Percentiles rank a stretch among this genome's conserved stretches.
phyloP scores from a whole-genome alignment of 2,888 invertebrate genomes.

The Zaprionus obscuricornis region DNA sequence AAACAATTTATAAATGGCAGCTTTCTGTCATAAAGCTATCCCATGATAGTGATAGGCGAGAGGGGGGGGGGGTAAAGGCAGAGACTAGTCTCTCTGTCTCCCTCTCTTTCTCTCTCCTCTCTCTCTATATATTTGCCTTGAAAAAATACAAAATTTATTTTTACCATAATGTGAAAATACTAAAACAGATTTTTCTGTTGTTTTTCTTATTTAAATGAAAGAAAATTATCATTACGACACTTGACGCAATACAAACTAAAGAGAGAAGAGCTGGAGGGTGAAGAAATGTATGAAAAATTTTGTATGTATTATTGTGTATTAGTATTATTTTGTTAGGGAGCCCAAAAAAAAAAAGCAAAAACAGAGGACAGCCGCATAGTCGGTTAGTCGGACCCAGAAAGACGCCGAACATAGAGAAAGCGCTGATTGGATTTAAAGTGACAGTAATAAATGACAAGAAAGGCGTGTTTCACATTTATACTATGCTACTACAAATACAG shows the following conservation, averaged over 20 bases:
- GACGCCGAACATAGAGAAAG: conserved; percentile 67
- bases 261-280: conserved; percentile 6
- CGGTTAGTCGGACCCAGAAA: too few species aligned
- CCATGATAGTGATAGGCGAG: conserved; percentile 10
- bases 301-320: conserved; percentile 36
- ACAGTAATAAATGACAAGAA: conserved; percentile 81
- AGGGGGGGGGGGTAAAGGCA: too few species aligned
- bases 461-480: conserved; percentile 70
- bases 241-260: conserved; percentile 36
- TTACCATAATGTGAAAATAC: conserved; percentile 21
- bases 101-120: too few species aligned
- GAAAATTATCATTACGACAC: conserved; percentile 48
- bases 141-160: conserved; percentile 48
- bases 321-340: conserved; percentile 23
- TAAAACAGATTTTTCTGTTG: conserved; percentile 13
- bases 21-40: conserved; percentile 19
- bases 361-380: conserved; percentile 13
- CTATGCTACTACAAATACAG: conserved; percentile 17
- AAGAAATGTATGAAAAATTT: conserved; percentile 38
- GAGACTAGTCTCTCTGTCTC: too few species aligned
- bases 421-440: conserved; percentile 81
- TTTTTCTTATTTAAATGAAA: conserved; percentile 47
- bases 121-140: too few species aligned
- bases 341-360: conserved; percentile 2
- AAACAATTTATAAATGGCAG: conserved; percentile 2